A percentile compares a stretch with the other conserved stretches of the same genome.
Evolutionary conservation across 2,113 vertebrate species (phyloP).

Genomic region (Laticauda laticaudata): DNA sequence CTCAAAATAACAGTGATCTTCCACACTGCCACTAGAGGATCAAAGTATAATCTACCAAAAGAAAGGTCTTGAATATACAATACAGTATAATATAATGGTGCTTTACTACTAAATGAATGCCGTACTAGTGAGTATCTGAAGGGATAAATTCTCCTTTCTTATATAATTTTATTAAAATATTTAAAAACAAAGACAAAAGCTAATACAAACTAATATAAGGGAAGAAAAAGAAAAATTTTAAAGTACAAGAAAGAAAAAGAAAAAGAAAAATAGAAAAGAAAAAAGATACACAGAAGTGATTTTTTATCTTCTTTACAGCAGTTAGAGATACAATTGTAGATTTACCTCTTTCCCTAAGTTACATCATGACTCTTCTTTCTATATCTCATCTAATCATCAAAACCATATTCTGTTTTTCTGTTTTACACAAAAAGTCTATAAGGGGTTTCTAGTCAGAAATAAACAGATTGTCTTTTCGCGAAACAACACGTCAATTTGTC

Average conservation of each 20-base stretch:
- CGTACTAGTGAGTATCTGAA: neutral
- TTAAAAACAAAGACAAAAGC: neutral
- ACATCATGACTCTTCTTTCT: neutral
- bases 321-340: neutral
- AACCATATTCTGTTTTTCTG: neutral
- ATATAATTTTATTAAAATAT: neutral
- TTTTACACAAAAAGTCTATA: neutral
- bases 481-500: neutral
- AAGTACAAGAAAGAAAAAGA: neutral
- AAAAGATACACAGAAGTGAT: neutral
- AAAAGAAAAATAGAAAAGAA: neutral
- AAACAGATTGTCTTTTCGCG: neutral
- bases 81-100: neutral
- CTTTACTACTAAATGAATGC: fast-evolving
- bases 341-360: neutral
- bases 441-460: neutral
- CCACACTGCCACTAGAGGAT: neutral
- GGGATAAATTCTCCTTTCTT: neutral
- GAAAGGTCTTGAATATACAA: neutral
- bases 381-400: neutral
- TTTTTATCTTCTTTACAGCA: neutral
- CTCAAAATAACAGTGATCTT: neutral
- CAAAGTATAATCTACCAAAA: fast-evolving
- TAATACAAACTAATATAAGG: neutral
- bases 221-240: neutral